A percentile compares a stretch with the other conserved stretches of the same genome.
These are phyloP conservation scores for Apodemia zela DNA, from an alignment of 2,888 invertebrate genomes.

Conservation along the genomic window DNA sequence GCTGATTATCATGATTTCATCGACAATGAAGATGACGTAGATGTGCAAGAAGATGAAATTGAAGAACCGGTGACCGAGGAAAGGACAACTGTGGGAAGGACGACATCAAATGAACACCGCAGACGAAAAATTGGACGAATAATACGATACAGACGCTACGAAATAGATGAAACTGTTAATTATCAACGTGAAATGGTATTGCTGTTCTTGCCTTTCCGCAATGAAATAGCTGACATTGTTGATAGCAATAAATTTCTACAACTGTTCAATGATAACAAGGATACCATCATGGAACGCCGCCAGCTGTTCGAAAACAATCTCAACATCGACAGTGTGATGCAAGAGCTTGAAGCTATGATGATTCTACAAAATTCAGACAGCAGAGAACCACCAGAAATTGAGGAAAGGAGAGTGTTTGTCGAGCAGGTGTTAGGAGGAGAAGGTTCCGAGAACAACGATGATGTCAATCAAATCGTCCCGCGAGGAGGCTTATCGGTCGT, in stretches of 20 bases:
- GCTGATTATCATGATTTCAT: conserved; percentile 40
- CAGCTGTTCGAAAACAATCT: conserved; percentile 43
- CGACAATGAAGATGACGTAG: conserved; percentile 42
- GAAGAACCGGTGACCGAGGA: conserved; percentile 34
- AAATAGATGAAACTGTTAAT: conserved; percentile 41
- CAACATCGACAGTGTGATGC: conserved; percentile 42
- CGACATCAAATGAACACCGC: conserved; percentile 36
- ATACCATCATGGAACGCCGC: conserved; percentile 37
- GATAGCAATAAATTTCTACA: conserved; percentile 29
- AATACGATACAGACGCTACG: conserved; percentile 47
- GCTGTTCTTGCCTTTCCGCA: conserved; percentile 29
- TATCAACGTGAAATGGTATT: conserved; percentile 43
- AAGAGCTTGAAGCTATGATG: conserved; percentile 29
- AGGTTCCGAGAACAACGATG: conserved; percentile 34
- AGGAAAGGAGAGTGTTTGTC: conserved; percentile 31
- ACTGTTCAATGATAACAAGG: conserved; percentile 41
- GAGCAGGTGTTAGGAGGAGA: conserved; percentile 35
- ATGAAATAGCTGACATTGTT: conserved; percentile 29
- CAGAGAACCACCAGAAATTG: conserved; percentile 4
- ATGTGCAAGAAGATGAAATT: conserved; percentile 40
- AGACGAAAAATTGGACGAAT: conserved; percentile 38
- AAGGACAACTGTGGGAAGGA: conserved; percentile 23
- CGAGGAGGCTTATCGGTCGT: too few species aligned
- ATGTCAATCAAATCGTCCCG: conserved; percentile 32
- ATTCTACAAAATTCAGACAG: conserved; percentile 5